Conservation (phyloP, 2,888 invertebrate genomes). For the Nephrotoma guestfalica region DNA sequence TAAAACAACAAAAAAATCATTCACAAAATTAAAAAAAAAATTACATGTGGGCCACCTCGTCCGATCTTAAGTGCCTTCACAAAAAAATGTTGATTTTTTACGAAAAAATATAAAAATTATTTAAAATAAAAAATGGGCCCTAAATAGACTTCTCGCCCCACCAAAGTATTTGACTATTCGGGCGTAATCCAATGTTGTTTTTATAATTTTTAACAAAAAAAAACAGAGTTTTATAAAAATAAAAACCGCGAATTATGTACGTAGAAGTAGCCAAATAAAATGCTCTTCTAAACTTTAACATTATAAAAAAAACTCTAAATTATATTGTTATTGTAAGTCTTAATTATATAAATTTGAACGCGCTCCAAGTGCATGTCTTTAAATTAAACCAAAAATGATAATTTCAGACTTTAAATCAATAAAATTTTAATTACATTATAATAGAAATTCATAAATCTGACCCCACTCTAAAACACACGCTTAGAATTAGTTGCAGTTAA, state of each 20-base stretch:
- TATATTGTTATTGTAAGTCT: slow-evolving; percentile 3
- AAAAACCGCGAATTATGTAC: neutral
- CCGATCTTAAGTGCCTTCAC: slow-evolving; percentile 92
- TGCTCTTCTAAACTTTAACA: slow-evolving; percentile 3
- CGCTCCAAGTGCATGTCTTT: neutral
- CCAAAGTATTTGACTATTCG: slow-evolving; percentile 39
- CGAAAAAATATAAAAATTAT: slow-evolving; percentile 45
- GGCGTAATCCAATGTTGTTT: slow-evolving; percentile 24
- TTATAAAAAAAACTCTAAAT: slow-evolving; percentile 2
- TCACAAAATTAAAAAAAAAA: slow-evolving; percentile 41
- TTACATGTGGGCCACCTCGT: slow-evolving; percentile 81
- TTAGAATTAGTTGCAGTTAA: neutral
- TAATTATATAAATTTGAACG: neutral
- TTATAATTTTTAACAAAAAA: slow-evolving; percentile 7
- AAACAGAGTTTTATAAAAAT: neutral
- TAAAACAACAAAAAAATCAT: slow-evolving; percentile 38
- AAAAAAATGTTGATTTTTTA: slow-evolving; percentile 64
- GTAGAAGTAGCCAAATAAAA: neutral
- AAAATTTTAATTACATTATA: neutral
- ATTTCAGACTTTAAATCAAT: neutral
- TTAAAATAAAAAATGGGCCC: slow-evolving; percentile 65
- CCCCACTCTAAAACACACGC: neutral
- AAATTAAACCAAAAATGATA: neutral
- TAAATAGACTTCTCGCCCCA: slow-evolving; percentile 72
- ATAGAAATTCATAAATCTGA: neutral